Evolutionary conservation across 1,140 invertebrate species (phyloP), one percentile per base, ranked within the genome.

Genomic region (Trachymyrmex septentrionalis): DNA sequence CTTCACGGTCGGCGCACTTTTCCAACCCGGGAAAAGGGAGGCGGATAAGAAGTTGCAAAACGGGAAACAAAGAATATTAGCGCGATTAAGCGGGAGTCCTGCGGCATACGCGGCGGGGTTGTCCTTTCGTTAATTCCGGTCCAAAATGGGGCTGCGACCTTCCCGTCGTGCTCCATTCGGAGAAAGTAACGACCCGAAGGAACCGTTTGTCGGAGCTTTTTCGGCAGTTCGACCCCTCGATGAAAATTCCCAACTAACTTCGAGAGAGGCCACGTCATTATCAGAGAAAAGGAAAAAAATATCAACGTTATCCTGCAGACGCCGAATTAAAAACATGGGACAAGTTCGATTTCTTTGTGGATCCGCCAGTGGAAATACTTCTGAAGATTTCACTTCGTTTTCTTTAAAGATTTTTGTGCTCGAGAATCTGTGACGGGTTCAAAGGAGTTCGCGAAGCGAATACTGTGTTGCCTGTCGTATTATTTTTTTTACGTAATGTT

Each of bases 51-150:
- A 90, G 78, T 88, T 81, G 80, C 89, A 72, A 88, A 91, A 87
- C 76, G 87, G 87, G 61, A 87, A 91, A 90, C 90, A 91, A 91
- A 87, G 89, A 85, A 91, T 90, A 91, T 91, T 88, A 87, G 84
- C 84, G 44, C 64, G 77, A 91, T 90, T 90, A 91, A 84, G 67
- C 44, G 78, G 24, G 59, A 81, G 50, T 30, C 34, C 38, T 63
- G 76, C n/a, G 86, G 86, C 66, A 73, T 66, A 38, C 57, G 10
- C 63, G 19, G 78, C 61, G 19, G 76, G 34, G n/a, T 48, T 63
- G 55, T 80, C 78, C 44, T 69, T 89, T 87, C 87, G 84, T 82
- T 87, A 64, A 44, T 63, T 87, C 76, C 10, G 61, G 21, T 27
- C n/a, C 12, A 1, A 34, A 27, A 84, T 27, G 71, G 84, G 71